Percentiles rank a stretch among this genome's conserved stretches.
Conservation (phyloP, 2,888 invertebrate species). For the Athalia circularis region DNA sequence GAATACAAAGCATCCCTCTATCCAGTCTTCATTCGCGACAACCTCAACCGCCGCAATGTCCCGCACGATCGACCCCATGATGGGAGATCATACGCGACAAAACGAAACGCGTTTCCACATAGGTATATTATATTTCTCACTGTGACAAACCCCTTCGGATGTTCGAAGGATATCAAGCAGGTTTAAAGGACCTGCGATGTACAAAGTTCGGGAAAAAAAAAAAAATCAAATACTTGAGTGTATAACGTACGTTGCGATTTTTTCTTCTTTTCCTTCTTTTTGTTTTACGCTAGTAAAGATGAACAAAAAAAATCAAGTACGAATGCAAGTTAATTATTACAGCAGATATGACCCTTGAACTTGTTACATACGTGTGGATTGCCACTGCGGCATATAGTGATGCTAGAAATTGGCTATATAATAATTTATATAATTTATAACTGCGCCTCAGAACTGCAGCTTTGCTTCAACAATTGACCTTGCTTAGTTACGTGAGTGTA, state of each 20-base stretch:
- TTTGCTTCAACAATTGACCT: constrained; percentile 17
- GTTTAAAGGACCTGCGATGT: too few species aligned
- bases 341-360: neutral
- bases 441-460: neutral
- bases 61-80: too few species aligned
- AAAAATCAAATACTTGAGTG: too few species aligned
- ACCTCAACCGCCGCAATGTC: neutral
- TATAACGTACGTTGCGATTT: too few species aligned
- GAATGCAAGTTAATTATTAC: neutral
- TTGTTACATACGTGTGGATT: neutral
- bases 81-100: too few species aligned
- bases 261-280: too few species aligned
- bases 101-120: too few species aligned
- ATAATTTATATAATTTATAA: constrained; percentile 32
- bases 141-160: too few species aligned
- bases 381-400: neutral
- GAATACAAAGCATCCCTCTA: constrained; percentile 33
- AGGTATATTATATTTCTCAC: too few species aligned
- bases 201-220: too few species aligned
- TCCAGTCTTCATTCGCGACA: neutral
- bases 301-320: neutral
- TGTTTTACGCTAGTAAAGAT: neutral
- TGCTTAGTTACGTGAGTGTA: neutral
- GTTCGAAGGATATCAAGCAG: too few species aligned
- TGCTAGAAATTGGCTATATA: neutral